These are phyloP conservation scores for Nebria salina DNA, from an alignment of 2,888 invertebrate species.

Conservation along the genomic window DNA sequence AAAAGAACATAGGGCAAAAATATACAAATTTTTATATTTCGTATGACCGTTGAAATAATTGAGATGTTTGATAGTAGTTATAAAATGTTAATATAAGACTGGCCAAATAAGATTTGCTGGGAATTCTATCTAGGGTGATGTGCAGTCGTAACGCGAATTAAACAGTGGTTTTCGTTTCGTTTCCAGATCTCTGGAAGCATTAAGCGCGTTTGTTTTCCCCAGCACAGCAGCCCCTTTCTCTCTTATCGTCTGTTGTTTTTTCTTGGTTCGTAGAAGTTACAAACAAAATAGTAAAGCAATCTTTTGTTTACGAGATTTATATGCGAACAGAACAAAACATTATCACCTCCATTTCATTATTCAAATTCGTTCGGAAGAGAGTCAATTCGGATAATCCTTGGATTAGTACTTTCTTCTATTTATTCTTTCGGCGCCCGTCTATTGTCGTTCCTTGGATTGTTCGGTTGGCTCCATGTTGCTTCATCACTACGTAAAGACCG, in stretches of 20 bases:
- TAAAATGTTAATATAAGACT: no score
- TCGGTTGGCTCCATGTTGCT: not conserved
- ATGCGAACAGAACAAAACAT: conserved; percentile 42
- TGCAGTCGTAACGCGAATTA: conserved; percentile 32
- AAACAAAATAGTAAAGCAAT: conserved; percentile 44
- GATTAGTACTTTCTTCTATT: conserved; percentile 43
- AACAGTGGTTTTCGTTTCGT: conserved; percentile 42
- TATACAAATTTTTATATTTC: no score
- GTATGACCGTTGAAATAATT: no score
- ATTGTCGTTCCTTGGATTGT: conserved; percentile 4
- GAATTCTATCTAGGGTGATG: not conserved
- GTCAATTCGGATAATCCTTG: conserved; percentile 45
- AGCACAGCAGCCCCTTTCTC: not conserved
- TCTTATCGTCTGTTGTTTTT: conserved; percentile 43
- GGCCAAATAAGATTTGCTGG: not conserved
- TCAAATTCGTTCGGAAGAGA: conserved; percentile 43
- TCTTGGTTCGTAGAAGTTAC: conserved; percentile 26
- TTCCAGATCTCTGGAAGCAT: conserved; percentile 38
- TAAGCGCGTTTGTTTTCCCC: conserved; percentile 38
- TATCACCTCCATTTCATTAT: conserved; percentile 47
- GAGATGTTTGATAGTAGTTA: no score
- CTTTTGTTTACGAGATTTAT: conserved; percentile 46
- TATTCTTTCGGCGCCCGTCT: conserved; percentile 28
- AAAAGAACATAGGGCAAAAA: no score
- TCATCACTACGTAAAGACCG: not conserved